Percentiles rank a stretch among this genome's conserved stretches.
Evolutionary conservation across 2,797 vertebrate genomes (phyloP).

Genomic region (Melanotaenia parkinsoni): DNA sequence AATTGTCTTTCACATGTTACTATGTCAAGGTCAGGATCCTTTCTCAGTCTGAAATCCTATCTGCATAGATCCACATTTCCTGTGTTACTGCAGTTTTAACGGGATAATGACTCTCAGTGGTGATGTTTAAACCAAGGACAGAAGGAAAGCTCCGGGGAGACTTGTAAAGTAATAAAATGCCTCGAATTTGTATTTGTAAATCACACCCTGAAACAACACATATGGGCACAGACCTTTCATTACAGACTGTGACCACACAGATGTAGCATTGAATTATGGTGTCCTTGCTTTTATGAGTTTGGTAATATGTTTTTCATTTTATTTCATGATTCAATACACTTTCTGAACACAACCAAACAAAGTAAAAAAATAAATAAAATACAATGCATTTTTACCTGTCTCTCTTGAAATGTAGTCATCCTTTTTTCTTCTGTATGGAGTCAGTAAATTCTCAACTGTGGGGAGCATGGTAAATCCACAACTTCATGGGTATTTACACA

Average conservation of each 20-base stretch:
- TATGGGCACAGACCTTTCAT: slow-evolving; percentile 4
- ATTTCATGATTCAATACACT: not conserved
- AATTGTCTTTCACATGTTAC: slow-evolving; percentile 28
- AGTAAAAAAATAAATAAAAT: not conserved
- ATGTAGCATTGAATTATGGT: not conserved
- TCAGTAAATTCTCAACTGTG: slow-evolving; percentile 11
- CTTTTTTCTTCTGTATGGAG: slow-evolving; percentile 6
- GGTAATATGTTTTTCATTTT: not conserved
- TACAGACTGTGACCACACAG: not conserved
- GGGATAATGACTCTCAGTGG: slow-evolving; percentile 51
- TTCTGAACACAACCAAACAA: not conserved
- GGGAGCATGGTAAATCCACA: slow-evolving; percentile 19
- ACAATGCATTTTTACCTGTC: not conserved
- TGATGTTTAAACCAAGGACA: slow-evolving; percentile 45
- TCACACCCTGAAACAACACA: slow-evolving; percentile 11
- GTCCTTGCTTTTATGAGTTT: not conserved
- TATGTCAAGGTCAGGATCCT: slow-evolving; percentile 46
- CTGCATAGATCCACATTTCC: slow-evolving; percentile 37
- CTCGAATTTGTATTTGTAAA: slow-evolving; percentile 38
- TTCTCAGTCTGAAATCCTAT: slow-evolving; percentile 36
- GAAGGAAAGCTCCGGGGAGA: slow-evolving; percentile 25
- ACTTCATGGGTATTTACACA: slow-evolving; percentile 12
- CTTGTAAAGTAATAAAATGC: slow-evolving; percentile 18
- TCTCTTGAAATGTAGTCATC: slow-evolving; percentile 1
- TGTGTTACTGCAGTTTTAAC: slow-evolving; percentile 44